Conservation (phyloP, 1,140 invertebrate genomes). For the Propsilocerus akamusi region DNA sequence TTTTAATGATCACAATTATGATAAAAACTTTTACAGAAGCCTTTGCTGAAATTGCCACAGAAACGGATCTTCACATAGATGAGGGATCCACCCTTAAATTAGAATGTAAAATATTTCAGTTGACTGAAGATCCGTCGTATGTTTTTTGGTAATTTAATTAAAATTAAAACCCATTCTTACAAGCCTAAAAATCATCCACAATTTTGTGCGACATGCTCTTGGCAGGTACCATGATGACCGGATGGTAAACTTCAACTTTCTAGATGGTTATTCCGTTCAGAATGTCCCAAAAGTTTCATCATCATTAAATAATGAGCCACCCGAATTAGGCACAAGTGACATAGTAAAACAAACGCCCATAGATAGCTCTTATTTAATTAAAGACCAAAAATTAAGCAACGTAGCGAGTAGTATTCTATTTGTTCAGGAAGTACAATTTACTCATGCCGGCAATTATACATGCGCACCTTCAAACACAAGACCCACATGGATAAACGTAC, state of each 20-base stretch:
- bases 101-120: conserved; percentile 47
- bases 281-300: conserved; percentile 12
- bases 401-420: conserved; percentile 19
- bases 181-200: not conserved
- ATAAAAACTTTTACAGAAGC: conserved; percentile 42
- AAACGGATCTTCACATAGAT: conserved; percentile 54
- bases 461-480: conserved; percentile 35
- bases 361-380: not conserved
- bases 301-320: conserved; percentile 3
- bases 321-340: conserved; percentile 3
- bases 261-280: conserved; percentile 25
- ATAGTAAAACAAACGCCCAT: not conserved
- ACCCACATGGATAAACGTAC: conserved; percentile 31
- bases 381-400: not conserved
- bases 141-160: conserved; percentile 42
- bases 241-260: conserved; percentile 53
- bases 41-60: conserved; percentile 50
- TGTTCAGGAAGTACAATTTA: conserved; percentile 20
- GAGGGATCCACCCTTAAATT: conserved; percentile 49
- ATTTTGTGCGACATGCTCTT: not conserved
- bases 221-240: conserved; percentile 40
- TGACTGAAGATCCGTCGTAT: conserved; percentile 54
- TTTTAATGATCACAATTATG: too few species aligned
- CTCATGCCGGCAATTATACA: conserved; percentile 34
- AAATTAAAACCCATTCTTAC: not conserved